Evolutionary conservation across 2,113 vertebrate species (phyloP).

Genomic region (Cephalopholis sonnerati): DNA sequence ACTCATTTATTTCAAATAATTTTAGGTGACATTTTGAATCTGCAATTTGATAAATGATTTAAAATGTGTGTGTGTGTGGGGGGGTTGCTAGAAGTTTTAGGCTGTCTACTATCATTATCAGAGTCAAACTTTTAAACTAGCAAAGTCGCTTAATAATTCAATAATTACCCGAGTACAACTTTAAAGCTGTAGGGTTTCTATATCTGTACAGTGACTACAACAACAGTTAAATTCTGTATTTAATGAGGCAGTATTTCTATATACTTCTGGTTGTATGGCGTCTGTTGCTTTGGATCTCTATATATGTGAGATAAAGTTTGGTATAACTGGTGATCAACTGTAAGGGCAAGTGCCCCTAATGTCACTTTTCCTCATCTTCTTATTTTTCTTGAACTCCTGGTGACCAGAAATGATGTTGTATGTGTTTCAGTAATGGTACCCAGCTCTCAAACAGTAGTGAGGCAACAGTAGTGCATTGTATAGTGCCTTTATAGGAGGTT

Average conservation of each 20-base stretch:
- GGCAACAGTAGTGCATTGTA: no score
- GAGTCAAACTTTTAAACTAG: background rate
- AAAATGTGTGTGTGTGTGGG: no score
- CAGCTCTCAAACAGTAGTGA: no score
- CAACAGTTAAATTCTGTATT: background rate
- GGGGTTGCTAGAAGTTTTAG: background rate
- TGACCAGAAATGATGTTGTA: no score
- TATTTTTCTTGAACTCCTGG: no score
- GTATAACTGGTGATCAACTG: constrained; percentile 36
- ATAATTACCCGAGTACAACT: background rate
- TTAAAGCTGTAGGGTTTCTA: background rate
- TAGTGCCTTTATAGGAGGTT: no score
- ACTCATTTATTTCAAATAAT: constrained; percentile 8
- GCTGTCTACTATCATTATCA: background rate
- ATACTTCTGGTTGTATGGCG: background rate
- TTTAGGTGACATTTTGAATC: constrained; percentile 20
- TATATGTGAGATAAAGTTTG: constrained; percentile 5
- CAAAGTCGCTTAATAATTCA: background rate
- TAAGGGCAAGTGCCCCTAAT: constrained; percentile 1
- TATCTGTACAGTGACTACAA: background rate
- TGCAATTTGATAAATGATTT: constrained; percentile 4
- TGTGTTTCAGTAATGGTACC: no score
- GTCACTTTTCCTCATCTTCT: no score
- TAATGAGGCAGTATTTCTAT: background rate
- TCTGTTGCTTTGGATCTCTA: background rate